phyloP scores from a whole-genome alignment of 2,113 vertebrate species.

The Lates calcarifer region DNA sequence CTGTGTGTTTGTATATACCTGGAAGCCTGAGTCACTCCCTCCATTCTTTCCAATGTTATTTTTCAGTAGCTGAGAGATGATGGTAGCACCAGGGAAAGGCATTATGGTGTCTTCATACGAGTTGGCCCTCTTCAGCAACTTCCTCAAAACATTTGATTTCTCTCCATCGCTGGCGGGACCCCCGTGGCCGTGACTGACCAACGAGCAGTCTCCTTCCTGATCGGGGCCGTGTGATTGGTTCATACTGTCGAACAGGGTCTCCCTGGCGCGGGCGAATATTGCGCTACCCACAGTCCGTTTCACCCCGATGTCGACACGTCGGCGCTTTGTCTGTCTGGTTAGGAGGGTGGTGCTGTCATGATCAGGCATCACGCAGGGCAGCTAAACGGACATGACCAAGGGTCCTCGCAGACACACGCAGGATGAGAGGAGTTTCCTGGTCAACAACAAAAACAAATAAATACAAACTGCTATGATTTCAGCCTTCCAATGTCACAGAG shows the following conservation, averaged over 20 bases:
- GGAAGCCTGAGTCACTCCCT: conserved; percentile 95
- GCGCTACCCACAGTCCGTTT: conserved; percentile 97
- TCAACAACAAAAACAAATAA: conserved; percentile 86
- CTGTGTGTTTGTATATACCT: conserved; percentile 77
- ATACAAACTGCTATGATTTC: neutral
- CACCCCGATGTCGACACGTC: conserved; percentile 99
- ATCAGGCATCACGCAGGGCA: conserved; percentile 97
- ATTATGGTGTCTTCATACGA: conserved; percentile 98
- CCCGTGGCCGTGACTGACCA: conserved; percentile 88
- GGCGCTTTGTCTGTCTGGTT: conserved; percentile 99
- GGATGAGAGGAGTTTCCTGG: conserved; percentile 86
- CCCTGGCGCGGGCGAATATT: conserved; percentile 92
- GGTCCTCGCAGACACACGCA: conserved; percentile 92
- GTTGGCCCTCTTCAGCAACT: conserved; percentile 99
- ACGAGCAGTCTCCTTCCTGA: conserved; percentile 95
- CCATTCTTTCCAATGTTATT: conserved; percentile 99
- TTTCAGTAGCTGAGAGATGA: conserved; percentile 99
- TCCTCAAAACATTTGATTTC: conserved; percentile 98
- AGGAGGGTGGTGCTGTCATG: conserved; percentile 99
- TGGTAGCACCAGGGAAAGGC: conserved; percentile 97
- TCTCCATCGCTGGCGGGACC: conserved; percentile 87
- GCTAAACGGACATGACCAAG: conserved; percentile 76
- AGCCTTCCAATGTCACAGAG: neutral
- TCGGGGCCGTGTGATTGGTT: conserved; percentile 94
- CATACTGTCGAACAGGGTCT: conserved; percentile 95